These are phyloP conservation scores for Lucilia cuprina DNA, from an alignment of 1,140 invertebrate genomes.

Conservation along the genomic window DNA sequence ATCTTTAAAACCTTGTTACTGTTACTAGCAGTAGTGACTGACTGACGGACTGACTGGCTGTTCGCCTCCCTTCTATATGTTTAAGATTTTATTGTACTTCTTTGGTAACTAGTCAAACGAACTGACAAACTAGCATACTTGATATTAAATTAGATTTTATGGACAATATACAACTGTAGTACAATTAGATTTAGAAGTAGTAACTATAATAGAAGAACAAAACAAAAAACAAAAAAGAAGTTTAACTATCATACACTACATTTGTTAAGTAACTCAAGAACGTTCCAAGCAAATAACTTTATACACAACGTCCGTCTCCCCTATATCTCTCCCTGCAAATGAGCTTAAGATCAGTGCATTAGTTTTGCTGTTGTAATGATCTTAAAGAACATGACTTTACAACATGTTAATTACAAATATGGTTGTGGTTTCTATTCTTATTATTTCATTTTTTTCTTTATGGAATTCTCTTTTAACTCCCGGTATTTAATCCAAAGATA, in stretches of 20 bases:
- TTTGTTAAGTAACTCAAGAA: slow-evolving; percentile 17
- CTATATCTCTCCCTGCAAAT: neutral
- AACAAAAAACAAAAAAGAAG: neutral
- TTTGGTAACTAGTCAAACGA: neutral
- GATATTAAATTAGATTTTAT: neutral
- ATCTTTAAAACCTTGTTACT: neutral
- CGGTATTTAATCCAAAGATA: no score
- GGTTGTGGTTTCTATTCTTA: neutral
- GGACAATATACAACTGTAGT: neutral
- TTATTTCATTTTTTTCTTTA: neutral
- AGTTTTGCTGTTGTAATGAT: neutral
- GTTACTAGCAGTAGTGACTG: neutral
- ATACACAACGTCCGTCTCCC: no score
- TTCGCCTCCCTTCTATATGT: no score
- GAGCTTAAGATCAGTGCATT: neutral
- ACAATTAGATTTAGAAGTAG: neutral
- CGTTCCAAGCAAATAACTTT: slow-evolving; percentile 10
- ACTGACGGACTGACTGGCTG: neutral
- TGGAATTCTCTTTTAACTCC: no score
- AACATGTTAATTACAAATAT: neutral
- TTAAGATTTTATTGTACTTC: neutral
- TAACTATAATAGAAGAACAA: neutral
- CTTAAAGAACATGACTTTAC: neutral
- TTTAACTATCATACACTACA: slow-evolving; percentile 16
- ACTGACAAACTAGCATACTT: neutral